Percentiles rank a stretch among this genome's conserved stretches.
Evolutionary conservation across 2,797 vertebrate genomes (phyloP).

Genomic region (Sebastiscus tertius): DNA sequence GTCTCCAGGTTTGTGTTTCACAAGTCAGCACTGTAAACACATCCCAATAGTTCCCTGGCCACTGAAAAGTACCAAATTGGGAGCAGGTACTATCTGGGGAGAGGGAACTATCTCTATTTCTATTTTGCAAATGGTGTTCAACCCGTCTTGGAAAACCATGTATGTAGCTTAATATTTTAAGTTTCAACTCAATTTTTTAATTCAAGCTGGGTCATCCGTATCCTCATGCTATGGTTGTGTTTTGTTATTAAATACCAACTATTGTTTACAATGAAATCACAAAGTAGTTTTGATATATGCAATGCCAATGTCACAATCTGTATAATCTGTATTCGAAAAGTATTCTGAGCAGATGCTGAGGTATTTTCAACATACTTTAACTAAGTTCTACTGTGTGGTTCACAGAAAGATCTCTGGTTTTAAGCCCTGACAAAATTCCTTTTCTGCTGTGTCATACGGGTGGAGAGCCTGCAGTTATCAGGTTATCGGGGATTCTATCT

Average conservation of each 20-base stretch:
- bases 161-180: neutral
- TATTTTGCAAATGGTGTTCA: neutral
- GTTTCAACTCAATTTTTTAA: neutral
- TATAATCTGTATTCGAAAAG: neutral
- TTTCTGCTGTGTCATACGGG: slow-evolving; percentile 46
- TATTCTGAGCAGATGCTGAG: neutral
- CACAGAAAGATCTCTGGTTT: slow-evolving; percentile 1
- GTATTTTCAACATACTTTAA: neutral
- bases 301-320: neutral
- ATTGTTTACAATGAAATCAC: neutral
- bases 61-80: slow-evolving; percentile 1
- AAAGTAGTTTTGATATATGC: neutral
- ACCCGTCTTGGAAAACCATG: neutral
- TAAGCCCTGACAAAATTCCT: slow-evolving; percentile 46
- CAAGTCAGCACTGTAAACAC: neutral
- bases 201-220: neutral
- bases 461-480: slow-evolving; percentile 38
- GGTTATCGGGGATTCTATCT: slow-evolving; percentile 28
- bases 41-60: neutral
- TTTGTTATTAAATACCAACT: neutral
- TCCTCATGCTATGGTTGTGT: neutral
- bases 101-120: neutral
- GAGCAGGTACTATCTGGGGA: neutral
- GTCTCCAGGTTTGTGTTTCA: neutral
- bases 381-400: neutral